Base-by-base conservation (phyloP, 2,888 invertebrate species). In the Cheilosia urbana region DNA sequence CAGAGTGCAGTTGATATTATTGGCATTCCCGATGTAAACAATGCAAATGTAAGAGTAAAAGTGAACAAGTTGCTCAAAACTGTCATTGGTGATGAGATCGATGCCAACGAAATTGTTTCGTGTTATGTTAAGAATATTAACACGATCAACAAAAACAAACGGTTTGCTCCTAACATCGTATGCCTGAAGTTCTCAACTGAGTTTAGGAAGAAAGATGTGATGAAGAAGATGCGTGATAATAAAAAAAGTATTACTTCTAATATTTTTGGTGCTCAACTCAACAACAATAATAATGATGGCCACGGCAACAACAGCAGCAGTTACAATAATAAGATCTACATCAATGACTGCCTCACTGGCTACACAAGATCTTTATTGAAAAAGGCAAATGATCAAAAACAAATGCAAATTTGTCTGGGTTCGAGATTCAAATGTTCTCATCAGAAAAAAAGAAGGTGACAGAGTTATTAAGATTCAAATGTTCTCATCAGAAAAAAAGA, bases 351-450 rank as follows among this genome's bases (percentile, higher is more conserved):
- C n/a, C n/a, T n/a, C n/a, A n/a, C n/a, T n/a, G n/a, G n/a, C n/a
- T n/a, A n/a, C n/a, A n/a, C n/a, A n/a, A n/a, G n/a, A n/a, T n/a
- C n/a, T n/a, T n/a, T n/a, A n/a, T n/a, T n/a, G n/a, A n/a, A n/a
- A n/a, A n/a, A n/a, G n/a, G n/a, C n/a, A n/a, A n/a, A n/a, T 58
- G 73, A 65, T 63, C 63, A 65, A 37, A 60, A 49, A 62, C 30
- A 47, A 17, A 40, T 13, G 51, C 40, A 51, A 72, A 57, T 75
- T 57, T 75, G 65, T n/a, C n/a, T n/a, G n/a, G n/a, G n/a, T n/a
- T 66, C 47, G 57, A 24, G 24, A 75, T 66, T 66, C 37, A 19
- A 27, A 27, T 27, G 37, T 77, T 13, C 65, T 77, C 19, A 47
- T 78, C 19, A 69, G 69, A 19, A 68, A 37, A 60, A 42, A 27